phyloP scores from a whole-genome alignment of 2,113 vertebrate genomes.

The Halcyon senegalensis region DNA sequence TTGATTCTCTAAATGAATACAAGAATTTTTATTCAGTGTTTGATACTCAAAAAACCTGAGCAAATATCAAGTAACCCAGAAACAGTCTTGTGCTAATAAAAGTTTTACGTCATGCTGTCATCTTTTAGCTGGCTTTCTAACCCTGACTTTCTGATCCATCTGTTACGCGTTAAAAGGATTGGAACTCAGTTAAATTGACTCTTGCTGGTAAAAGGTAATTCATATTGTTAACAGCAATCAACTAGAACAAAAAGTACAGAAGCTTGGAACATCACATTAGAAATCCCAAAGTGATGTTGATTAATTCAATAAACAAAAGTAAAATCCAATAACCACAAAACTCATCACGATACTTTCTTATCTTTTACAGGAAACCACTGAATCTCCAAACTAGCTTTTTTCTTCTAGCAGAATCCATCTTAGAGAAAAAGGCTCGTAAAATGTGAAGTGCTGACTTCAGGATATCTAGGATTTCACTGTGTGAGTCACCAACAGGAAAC shows the following conservation, averaged over 20 bases:
- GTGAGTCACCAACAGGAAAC: conserved; percentile 15
- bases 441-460: conserved; percentile 7
- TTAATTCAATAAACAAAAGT: conserved; percentile 13
- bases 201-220: conserved; percentile 12
- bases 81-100: neutral
- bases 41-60: neutral
- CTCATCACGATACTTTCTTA: neutral
- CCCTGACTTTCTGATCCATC: conserved; percentile 27
- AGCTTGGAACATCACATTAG: neutral
- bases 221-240: conserved; percentile 15
- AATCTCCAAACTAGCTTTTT: neutral
- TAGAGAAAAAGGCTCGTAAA: neutral
- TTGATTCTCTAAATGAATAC: neutral
- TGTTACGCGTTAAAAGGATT: conserved; percentile 36
- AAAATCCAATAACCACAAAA: conserved; percentile 4
- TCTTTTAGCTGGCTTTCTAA: conserved; percentile 28
- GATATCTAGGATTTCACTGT: neutral
- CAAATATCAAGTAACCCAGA: neutral
- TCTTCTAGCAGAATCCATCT: neutral
- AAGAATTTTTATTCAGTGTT: neutral
- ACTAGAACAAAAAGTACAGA: neutral
- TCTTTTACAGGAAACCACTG: neutral
- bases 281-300: neutral
- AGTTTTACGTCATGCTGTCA: neutral
- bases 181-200: conserved; percentile 10